These are phyloP conservation scores for Torymus tubicola DNA, from an alignment of 2,888 invertebrate genomes.

Conservation along the genomic window DNA sequence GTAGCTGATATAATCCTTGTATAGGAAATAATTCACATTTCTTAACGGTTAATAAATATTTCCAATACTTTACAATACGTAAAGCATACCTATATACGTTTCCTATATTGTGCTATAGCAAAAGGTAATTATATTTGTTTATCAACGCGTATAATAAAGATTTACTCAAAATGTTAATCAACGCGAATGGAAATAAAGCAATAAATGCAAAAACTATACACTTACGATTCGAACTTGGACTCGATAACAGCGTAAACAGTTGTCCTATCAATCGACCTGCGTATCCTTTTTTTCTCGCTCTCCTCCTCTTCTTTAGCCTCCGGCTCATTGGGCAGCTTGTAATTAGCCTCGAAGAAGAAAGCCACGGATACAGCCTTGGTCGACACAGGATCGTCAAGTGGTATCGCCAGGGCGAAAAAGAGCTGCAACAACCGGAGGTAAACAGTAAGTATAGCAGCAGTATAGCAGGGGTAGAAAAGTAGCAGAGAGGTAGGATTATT, in stretches of 20 bases:
- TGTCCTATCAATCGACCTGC: slow-evolving; percentile 61
- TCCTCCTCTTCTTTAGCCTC: slow-evolving; percentile 28
- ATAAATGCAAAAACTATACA: slow-evolving; percentile 43
- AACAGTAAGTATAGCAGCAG: too few relatives aligned
- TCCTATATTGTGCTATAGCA: too few relatives aligned
- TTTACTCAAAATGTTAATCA: too few relatives aligned
- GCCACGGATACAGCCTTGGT: slow-evolving; percentile 84
- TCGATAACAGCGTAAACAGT: slow-evolving; percentile 66
- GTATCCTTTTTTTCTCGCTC: neutral
- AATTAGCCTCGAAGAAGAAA: slow-evolving; percentile 86
- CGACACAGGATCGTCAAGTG: slow-evolving; percentile 80
- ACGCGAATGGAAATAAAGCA: neutral
- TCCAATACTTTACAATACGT: too few relatives aligned
- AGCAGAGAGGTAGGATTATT: slow-evolving; percentile 11
- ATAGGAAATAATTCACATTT: too few relatives aligned
- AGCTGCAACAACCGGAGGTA: slow-evolving; percentile 77
- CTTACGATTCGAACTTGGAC: slow-evolving; percentile 70
- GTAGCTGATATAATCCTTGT: too few relatives aligned
- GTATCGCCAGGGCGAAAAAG: slow-evolving; percentile 83
- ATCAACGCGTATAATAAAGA: too few relatives aligned
- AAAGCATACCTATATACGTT: too few relatives aligned
- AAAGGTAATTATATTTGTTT: too few relatives aligned
- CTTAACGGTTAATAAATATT: too few relatives aligned
- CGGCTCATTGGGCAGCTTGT: slow-evolving; percentile 79
- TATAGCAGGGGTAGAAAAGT: neutral